A percentile compares a stretch with the other conserved stretches of the same genome.
phyloP scores from a whole-genome alignment of 2,797 vertebrate genomes.

The Anguilla megastoma region DNA sequence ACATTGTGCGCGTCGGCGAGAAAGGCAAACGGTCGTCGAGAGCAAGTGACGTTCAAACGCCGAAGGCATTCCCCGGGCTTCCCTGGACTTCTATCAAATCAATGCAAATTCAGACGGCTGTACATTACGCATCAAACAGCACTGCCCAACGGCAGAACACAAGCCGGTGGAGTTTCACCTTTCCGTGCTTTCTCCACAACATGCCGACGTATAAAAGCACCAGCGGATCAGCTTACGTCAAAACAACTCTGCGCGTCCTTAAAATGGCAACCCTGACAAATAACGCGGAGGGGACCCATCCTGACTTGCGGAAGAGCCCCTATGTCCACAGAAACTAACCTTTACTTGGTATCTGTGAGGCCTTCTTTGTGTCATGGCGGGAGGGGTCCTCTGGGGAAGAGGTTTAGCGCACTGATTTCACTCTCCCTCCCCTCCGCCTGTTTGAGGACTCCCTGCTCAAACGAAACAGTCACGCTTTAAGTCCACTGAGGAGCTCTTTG shows the following conservation, averaged over 20 bases:
- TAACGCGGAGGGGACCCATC: neutral
- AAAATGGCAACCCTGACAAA: neutral
- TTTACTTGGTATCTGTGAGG: slow-evolving; percentile 63
- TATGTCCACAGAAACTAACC: slow-evolving; percentile 67
- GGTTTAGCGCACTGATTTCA: neutral
- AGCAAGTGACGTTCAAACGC: neutral
- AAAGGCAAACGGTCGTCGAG: slow-evolving; percentile 49
- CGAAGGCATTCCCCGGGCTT: neutral
- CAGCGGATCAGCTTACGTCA: neutral
- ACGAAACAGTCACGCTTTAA: slow-evolving; percentile 9
- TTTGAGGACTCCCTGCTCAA: neutral
- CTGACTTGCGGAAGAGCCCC: slow-evolving; percentile 47
- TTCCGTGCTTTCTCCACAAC: neutral
- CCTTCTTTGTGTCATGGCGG: slow-evolving; percentile 44
- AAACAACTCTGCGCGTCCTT: too few relatives aligned
- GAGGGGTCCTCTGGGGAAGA: neutral
- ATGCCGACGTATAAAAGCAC: neutral
- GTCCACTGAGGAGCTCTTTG: neutral
- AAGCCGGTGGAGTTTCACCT: too few relatives aligned
- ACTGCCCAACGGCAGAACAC: neutral
- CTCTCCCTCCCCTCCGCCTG: too few relatives aligned
- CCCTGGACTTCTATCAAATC: neutral
- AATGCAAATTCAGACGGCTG: neutral
- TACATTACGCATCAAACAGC: neutral
- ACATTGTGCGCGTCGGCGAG: slow-evolving; percentile 54